Evolutionary conservation across 1,140 invertebrate genomes (phyloP).

Genomic region (Cheumatopsyche charites): DNA sequence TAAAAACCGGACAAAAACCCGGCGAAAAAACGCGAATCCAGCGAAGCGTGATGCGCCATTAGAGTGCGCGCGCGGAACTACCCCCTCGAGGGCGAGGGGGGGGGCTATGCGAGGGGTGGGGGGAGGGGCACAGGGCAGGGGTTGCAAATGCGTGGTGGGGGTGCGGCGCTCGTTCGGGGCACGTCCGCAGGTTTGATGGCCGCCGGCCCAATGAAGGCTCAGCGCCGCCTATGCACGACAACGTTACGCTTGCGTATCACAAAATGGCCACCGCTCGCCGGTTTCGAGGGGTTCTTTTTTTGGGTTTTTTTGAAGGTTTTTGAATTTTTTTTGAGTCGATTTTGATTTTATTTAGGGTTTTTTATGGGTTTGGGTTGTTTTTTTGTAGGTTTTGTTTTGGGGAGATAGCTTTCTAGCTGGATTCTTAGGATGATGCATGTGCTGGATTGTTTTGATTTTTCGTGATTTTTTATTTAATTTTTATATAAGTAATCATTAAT

Average conservation of each 20-base stretch:
- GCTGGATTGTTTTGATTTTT: too few species aligned
- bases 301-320: background rate
- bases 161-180: constrained; percentile 59
- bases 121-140: constrained; percentile 43
- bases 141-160: constrained; percentile 34
- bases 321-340: background rate
- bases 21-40: too few species aligned
- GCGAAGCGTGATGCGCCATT: too few species aligned
- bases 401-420: too few species aligned
- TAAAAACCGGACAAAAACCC: too few species aligned
- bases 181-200: constrained; percentile 78
- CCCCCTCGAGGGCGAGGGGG: constrained; percentile 2
- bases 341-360: too few species aligned
- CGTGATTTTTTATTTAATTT: too few species aligned
- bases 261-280: constrained; percentile 21
- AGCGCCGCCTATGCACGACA: constrained; percentile 60
- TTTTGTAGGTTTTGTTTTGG: too few species aligned
- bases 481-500: too few species aligned
- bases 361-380: too few species aligned
- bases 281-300: background rate
- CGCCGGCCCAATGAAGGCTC: constrained; percentile 79
- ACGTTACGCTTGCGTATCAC: constrained; percentile 33
- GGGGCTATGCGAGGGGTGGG: background rate
- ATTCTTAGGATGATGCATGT: too few species aligned
- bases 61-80: constrained; percentile 6